A percentile compares a stretch with the other conserved stretches of the same genome.
These are phyloP conservation scores for Agonopterix heracliana DNA, from an alignment of 2,888 invertebrate species.

Conservation along the genomic window DNA sequence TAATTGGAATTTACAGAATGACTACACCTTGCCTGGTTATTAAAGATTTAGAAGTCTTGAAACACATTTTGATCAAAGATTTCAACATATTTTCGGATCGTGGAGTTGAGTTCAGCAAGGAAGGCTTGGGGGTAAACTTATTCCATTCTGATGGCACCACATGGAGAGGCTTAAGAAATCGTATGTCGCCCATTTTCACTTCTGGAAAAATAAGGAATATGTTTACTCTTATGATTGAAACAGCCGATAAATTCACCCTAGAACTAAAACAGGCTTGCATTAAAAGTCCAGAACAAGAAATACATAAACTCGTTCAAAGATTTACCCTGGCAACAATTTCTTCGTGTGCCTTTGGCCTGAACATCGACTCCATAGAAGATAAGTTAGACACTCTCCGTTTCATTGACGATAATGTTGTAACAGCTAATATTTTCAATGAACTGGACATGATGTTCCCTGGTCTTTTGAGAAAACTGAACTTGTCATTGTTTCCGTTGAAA, in stretches of 20 bases:
- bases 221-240: conserved; percentile 35
- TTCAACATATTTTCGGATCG: conserved; percentile 42
- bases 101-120: conserved; percentile 34
- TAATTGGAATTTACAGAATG: conserved; percentile 44
- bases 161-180: conserved; percentile 41
- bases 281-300: conserved; percentile 27
- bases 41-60: conserved; percentile 43
- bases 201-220: conserved; percentile 50
- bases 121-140: conserved; percentile 38
- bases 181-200: conserved; percentile 46
- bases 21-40: conserved; percentile 36
- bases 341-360: conserved; percentile 38
- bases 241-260: conserved; percentile 29
- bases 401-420: conserved; percentile 20
- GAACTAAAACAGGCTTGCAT: conserved; percentile 19
- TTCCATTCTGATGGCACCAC: conserved; percentile 40
- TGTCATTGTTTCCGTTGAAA: conserved; percentile 25
- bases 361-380: conserved; percentile 22
- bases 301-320: conserved; percentile 28
- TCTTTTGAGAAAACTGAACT: conserved; percentile 29
- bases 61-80: conserved; percentile 45
- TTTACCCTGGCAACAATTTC: conserved; percentile 35
- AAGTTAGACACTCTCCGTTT: conserved; percentile 3
- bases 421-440: conserved; percentile 17
- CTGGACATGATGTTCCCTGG: conserved; percentile 40